Evolutionary conservation across 2,888 invertebrate species (phyloP), one percentile per base, ranked within the genome.

Genomic region (Sarcophaga caerulescens): DNA sequence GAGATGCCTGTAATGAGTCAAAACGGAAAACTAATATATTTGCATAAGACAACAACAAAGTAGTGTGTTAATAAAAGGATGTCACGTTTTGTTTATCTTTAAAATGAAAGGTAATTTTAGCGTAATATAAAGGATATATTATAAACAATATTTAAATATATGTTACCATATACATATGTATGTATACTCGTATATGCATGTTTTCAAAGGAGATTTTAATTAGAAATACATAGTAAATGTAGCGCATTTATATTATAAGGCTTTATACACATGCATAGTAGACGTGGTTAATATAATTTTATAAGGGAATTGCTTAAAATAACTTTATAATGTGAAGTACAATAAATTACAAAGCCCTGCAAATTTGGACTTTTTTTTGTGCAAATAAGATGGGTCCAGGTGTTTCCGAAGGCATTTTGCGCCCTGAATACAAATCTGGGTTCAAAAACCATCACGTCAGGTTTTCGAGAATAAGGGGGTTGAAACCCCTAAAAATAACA

Each of bases 51-150:
- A 59, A 60, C 45, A 57, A 52, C 52, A 63, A 84, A 65, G 66
- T 68, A 45, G 77, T 77, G 71, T 73, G 65, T 77, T 74, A 80
- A 84, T 52, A 66, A 80, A 83, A 83, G 80, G 74, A 86, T 86
- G 85, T 86, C 85, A 86, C 85, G 85, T 83, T 81, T 59, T 83
- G 83, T 86, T 86, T 77, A 65, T 77, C 63, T 81, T 83, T 65
- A 19, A 59, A 35, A 76, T 52, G 80, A 52, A 84, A 79, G 84
- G 84, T 79, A 75, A 62, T 77, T 59, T 73, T 71, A n/a, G 52
- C 17, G 17, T 52, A 14, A 52, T 17, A 17, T 52, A 52, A 52
- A 52, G 52, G 52, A 52, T 52, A 52, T 14, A 14, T 47, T 12
- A 12, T 5, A 25, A 25, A 0, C 14, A 47, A 47, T 47, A 3